Base-by-base conservation (phyloP, 2,797 vertebrate genomes). In the Hippocampus kuda region DNA sequence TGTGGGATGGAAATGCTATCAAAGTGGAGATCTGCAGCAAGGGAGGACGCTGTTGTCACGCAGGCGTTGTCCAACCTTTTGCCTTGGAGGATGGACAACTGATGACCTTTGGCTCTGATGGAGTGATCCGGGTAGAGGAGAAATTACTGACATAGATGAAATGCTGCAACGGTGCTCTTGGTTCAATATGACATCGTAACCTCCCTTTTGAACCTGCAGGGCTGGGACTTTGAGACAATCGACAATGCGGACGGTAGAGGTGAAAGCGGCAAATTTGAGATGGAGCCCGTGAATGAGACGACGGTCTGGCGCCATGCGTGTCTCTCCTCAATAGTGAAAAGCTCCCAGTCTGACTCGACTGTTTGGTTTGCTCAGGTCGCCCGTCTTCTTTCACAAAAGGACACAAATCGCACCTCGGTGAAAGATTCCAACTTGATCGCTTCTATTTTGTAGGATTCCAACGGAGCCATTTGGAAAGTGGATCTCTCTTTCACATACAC, bases 321-420 rank as follows among this genome's bases (percentile, higher is more conserved):
- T 68, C 90, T 98, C 68, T 89, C 78, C 53, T 98, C 90, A 54
- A 85, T 96, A 89, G 91, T 93, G 74, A 94, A 91, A 89, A 91
- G 91, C 81, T 68, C 80, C 57, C 72, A 86, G n/a, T 67, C 70
- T 0, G 92, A 91, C 73, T 88, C 90, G 56, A 90, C 89, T 3
- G 4, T 95, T 84, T 98, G 96, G 94, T 94, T 93, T n/a, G 95
- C 94, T 82, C 96, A 99, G 94, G 97, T 98, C 10, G 62, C 26
- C 18, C 42, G 24, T 61, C 56, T 54, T 67, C 41, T 64, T 5
- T 26, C 22, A 44, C 13, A 5, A 26, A 65, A 48, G 44, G 6
- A 9, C 27, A 38, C 30, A 38, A 61, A 8, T 12, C 24, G 26
- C 3, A 16, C 24, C 44, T 10, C 30, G 12, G 8, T 18, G 44